Percentiles rank a stretch among this genome's conserved stretches.
phyloP scores from a whole-genome alignment of 2,113 vertebrate species.

The Mastomys coucha region DNA sequence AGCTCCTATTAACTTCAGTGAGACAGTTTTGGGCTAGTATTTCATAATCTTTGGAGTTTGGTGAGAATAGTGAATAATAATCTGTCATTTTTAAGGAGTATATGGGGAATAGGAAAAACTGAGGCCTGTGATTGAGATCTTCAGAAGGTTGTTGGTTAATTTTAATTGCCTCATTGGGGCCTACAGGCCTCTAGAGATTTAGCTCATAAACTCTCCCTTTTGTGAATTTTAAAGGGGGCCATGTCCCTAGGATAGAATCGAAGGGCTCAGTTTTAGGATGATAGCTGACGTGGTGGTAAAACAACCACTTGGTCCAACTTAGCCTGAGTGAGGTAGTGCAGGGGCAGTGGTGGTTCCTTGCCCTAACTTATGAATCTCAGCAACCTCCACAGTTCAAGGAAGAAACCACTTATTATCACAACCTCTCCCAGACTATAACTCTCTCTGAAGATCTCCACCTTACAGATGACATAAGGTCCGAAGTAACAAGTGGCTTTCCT shows the following conservation, averaged over 20 bases:
- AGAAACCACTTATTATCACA: not conserved
- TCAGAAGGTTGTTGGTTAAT: not conserved
- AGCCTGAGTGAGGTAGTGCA: too few species aligned
- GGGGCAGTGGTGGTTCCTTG: not conserved
- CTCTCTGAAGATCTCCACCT: too few species aligned
- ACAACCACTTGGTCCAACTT: not conserved
- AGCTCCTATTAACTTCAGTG: not conserved
- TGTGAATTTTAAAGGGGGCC: not conserved
- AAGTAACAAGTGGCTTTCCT: not conserved
- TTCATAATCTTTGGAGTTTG: not conserved
- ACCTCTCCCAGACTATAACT: not conserved
- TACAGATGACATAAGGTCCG: not conserved
- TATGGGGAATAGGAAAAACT: not conserved
- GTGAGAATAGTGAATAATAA: not conserved
- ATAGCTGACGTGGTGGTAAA: not conserved
- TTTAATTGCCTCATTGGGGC: not conserved
- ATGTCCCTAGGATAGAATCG: not conserved
- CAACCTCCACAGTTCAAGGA: not conserved
- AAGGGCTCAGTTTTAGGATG: not conserved
- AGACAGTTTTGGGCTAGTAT: not conserved
- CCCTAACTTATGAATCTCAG: not conserved
- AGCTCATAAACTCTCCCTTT: not conserved
- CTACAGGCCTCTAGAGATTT: not conserved
- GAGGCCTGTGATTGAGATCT: not conserved
- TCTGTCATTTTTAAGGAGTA: not conserved